A percentile compares a stretch with the other conserved stretches of the same genome.
Evolutionary conservation across 2,888 invertebrate genomes (phyloP).

Genomic region (Pterostichus madidus): DNA sequence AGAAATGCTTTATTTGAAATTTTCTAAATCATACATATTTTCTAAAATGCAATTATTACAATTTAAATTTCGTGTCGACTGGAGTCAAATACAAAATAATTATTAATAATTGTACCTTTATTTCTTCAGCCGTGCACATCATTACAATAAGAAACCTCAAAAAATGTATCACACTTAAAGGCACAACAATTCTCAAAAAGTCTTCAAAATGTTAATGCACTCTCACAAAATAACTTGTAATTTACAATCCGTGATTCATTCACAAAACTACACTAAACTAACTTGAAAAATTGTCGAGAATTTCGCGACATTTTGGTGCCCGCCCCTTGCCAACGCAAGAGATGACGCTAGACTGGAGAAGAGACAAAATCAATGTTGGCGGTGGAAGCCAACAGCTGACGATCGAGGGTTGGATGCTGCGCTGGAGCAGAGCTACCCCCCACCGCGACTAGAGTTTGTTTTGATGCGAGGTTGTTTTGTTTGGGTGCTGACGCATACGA

Average conservation of each 20-base stretch:
- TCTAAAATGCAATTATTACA: too few species aligned
- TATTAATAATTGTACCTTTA: conserved; percentile 75
- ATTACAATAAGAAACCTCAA: background rate
- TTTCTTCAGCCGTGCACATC: conserved; percentile 78
- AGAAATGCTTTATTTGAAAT: background rate
- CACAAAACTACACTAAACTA: conserved; percentile 6
- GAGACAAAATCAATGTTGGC: conserved; percentile 47
- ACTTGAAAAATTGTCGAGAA: background rate
- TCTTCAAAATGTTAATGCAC: conserved; percentile 13
- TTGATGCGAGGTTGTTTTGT: conserved; percentile 20
- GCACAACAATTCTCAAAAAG: conserved; percentile 10
- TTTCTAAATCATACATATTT: too few species aligned
- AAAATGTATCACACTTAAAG: conserved; percentile 38
- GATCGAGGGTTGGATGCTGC: conserved; percentile 52
- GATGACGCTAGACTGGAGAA: conserved; percentile 27
- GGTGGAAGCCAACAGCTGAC: conserved; percentile 36
- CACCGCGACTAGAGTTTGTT: conserved; percentile 5
- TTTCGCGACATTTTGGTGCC: conserved; percentile 17
- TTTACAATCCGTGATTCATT: background rate
- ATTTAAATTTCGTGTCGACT: too few species aligned
- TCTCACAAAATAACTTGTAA: background rate
- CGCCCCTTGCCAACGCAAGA: conserved; percentile 26
- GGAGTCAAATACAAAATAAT: background rate
- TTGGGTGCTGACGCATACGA: background rate
- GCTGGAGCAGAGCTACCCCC: conserved; percentile 49